These are phyloP conservation scores for Tursiops truncatus DNA, from an alignment of 2,113 vertebrate species.

Conservation along the genomic window DNA sequence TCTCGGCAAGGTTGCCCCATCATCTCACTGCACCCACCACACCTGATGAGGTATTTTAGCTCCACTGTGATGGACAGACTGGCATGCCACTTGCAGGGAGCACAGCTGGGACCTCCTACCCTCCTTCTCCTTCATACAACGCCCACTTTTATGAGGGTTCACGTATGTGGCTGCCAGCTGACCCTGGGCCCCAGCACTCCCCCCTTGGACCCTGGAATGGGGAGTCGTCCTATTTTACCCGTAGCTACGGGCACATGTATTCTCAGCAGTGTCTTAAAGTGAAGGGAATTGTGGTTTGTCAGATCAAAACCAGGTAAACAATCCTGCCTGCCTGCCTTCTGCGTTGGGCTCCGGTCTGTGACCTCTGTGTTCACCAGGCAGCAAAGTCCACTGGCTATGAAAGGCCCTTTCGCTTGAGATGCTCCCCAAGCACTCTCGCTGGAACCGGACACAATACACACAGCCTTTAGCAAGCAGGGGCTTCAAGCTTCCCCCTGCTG, in stretches of 20 bases:
- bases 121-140: not conserved
- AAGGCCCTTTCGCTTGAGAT: not conserved
- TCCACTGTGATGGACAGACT: not conserved
- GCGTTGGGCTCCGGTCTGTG: not conserved
- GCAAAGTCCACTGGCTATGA: not conserved
- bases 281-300: not conserved
- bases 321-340: not conserved
- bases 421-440: not conserved
- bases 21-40: not conserved
- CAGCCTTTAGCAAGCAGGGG: fast-evolving
- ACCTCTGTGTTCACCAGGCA: not conserved
- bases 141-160: too few species aligned
- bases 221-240: not conserved
- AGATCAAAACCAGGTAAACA: not conserved
- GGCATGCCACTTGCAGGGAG: not conserved
- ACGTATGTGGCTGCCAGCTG: fast-evolving
- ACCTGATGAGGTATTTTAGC: not conserved
- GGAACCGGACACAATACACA: not conserved
- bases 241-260: not conserved
- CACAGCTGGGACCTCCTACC: not conserved
- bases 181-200: not conserved
- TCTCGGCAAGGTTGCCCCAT: not conserved
- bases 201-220: not conserved
- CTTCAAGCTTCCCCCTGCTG: not conserved
- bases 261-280: not conserved